Evolutionary conservation across 2,888 invertebrate species (phyloP).

Genomic region (Eristalis arbustorum): DNA sequence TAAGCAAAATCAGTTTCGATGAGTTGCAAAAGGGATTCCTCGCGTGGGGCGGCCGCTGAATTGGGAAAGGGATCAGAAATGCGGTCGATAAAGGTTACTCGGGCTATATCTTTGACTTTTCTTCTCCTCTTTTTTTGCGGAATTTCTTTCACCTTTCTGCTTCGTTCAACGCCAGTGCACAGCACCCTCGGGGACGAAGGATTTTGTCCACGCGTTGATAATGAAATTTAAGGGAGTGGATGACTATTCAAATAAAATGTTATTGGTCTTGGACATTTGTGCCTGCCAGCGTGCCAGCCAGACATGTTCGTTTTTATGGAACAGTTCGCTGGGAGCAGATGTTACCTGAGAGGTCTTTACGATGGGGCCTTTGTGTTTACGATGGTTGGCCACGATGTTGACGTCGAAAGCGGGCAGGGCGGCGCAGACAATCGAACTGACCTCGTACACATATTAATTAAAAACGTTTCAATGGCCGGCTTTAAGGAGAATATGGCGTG

Average conservation of each 20-base stretch:
- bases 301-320: constrained; percentile 20
- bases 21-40: constrained; percentile 46
- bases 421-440: neutral
- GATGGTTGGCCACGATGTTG: neutral
- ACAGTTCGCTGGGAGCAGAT: constrained; percentile 34
- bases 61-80: neutral
- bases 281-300: constrained; percentile 1
- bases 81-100: constrained; percentile 31
- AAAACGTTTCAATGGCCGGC: neutral
- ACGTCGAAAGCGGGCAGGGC: neutral
- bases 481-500: no score
- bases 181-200: constrained; percentile 13
- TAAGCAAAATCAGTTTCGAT: constrained; percentile 34
- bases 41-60: neutral
- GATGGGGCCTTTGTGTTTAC: neutral
- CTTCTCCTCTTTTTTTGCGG: neutral
- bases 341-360: neutral
- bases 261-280: constrained; percentile 41
- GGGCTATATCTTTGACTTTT: constrained; percentile 27
- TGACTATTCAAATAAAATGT: constrained; percentile 29
- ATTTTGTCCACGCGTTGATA: constrained; percentile 1
- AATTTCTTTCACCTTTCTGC: constrained; percentile 22
- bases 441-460: neutral
- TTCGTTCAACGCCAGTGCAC: constrained; percentile 16
- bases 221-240: constrained; percentile 20